Conservation (phyloP, 1,140 invertebrate genomes). For the Glomeris maerens region DNA sequence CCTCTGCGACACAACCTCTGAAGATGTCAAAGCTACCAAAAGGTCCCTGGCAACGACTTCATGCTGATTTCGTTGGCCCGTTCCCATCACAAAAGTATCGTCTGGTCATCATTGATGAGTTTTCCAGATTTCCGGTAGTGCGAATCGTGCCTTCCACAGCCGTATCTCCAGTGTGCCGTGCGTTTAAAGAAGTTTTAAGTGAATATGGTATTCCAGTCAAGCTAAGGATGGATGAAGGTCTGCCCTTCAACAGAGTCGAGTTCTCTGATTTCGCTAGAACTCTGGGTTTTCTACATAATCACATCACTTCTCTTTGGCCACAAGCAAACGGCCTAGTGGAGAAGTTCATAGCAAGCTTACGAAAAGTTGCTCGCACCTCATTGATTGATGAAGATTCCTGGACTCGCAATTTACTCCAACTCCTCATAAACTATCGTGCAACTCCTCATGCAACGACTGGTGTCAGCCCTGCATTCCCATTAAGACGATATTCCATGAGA, state of each 20-base stretch:
- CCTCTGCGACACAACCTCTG: conserved; percentile 16
- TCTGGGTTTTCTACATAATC: conserved; percentile 8
- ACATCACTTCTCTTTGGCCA: conserved; percentile 7
- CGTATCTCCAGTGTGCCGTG: conserved; percentile 9
- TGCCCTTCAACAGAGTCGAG: conserved; percentile 14
- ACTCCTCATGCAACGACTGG: too few species aligned
- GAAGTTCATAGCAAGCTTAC: too few species aligned
- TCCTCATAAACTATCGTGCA: too few species aligned
- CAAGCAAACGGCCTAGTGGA: conserved; percentile 10
- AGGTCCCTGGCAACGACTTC: conserved; percentile 19
- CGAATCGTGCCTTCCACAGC: conserved; percentile 18
- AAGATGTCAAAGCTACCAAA: conserved; percentile 17
- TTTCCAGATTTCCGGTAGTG: conserved; percentile 22
- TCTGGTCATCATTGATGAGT: conserved; percentile 23
- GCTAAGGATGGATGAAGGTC: conserved; percentile 18
- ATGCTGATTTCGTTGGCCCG: conserved; percentile 24
- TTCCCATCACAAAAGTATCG: conserved; percentile 20
- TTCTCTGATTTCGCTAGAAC: conserved; percentile 4
- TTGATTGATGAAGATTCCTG: too few species aligned
- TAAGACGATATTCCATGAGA: too few species aligned
- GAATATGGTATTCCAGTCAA: conserved; percentile 15
- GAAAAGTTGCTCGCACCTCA: too few species aligned
- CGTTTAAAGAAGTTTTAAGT: conserved; percentile 10
- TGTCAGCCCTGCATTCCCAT: too few species aligned
- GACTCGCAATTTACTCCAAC: too few species aligned